Base-by-base conservation (phyloP, 2,113 vertebrate genomes). In the Pygoscelis adeliae region DNA sequence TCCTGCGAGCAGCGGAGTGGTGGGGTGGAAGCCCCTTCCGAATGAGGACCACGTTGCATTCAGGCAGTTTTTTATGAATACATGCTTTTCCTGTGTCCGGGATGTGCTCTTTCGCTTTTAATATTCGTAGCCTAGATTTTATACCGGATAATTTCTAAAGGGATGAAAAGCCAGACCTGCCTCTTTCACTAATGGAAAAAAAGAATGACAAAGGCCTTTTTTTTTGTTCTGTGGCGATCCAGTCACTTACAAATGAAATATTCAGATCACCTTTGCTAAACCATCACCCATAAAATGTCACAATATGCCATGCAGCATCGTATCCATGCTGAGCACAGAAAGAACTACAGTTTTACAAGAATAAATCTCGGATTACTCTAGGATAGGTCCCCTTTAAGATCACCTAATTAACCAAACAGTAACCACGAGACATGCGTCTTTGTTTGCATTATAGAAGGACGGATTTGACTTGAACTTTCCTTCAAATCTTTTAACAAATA, bases 151-250 rank as follows among this genome's bases (percentile, higher is more conserved):
- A 91, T 93, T 94, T 81, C 59, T 80, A 88, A 76, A 67, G 49
- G 70, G 17, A 80, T 47, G 38, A 79, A 63, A 87, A 95, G 49
- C 26, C 87, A 89, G 82, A 89, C 23, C 20, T 77, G 50, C 18
- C 5, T 91, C 77, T 95, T 93, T 96, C 79, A 91, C 47, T 76
- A 50, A 47, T 47, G 80, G 86, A 40, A 61, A 83, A 72, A 40
- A 83, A 95, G 20, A 79, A 82, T 87, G 96, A 97, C 96, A 98
- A 96, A 88, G 97, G 97, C 96, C 97, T 83, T 93, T 87, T 89
- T 89, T 47, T 12, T 34, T 38, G 13, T 81, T 65, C 49, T 81
- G 38, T 89, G 84, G 49, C 71, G 66, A 91, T 71, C 69, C 69
- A 67, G 38, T 59, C 72, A 89, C 69, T 61, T 61, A 66, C 69